phyloP scores from a whole-genome alignment of 2,797 vertebrate species.

The Microhierax caerulescens region DNA sequence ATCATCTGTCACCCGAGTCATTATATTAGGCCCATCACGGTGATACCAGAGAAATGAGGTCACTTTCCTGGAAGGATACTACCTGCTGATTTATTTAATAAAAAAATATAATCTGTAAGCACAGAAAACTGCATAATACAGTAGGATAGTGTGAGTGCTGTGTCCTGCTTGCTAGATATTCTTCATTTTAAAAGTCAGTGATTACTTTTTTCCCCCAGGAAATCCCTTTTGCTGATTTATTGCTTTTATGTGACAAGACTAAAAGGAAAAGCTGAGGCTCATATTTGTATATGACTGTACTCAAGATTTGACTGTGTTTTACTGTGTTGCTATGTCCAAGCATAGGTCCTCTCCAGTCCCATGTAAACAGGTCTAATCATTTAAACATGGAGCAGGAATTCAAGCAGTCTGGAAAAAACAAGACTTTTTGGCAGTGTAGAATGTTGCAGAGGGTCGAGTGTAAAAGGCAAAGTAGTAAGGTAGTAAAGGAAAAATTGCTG shows the following conservation, averaged over 20 bases:
- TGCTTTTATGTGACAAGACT: neutral
- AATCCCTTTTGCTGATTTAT: neutral
- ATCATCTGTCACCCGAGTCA: neutral
- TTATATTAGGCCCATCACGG: neutral
- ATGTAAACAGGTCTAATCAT: neutral
- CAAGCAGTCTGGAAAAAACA: neutral
- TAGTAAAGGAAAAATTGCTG: neutral
- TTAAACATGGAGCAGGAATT: neutral
- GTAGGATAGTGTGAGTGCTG: neutral
- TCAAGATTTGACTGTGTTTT: neutral
- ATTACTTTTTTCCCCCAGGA: neutral
- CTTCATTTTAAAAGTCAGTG: neutral
- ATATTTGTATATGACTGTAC: neutral
- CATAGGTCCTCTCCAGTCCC: neutral
- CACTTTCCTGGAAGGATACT: neutral
- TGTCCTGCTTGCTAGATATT: neutral
- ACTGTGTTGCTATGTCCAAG: neutral
- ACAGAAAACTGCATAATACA: neutral
- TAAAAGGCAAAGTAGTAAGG: neutral
- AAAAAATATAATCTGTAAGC: neutral
- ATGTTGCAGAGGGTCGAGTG: neutral
- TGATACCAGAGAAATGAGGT: neutral
- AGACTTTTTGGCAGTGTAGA: neutral
- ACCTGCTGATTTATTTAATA: neutral
- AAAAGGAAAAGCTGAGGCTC: neutral